A percentile compares a stretch with the other conserved stretches of the same genome.
These are phyloP conservation scores for Eurosta solidaginis DNA, from an alignment of 1,140 invertebrate species.

Conservation along the genomic window DNA sequence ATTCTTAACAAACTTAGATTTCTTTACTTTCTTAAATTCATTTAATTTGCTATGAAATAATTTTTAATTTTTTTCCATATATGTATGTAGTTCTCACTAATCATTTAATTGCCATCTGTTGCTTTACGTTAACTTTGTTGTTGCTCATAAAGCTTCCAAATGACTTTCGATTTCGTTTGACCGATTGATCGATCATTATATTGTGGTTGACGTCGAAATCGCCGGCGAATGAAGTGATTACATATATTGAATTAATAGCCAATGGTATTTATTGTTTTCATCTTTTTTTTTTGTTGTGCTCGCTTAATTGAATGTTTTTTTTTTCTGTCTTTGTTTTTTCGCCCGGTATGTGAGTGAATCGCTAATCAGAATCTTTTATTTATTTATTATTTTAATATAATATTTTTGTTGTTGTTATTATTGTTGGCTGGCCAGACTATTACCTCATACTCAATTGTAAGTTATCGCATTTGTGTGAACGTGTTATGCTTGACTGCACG, in stretches of 20 bases:
- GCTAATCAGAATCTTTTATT: background rate
- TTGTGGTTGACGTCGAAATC: background rate
- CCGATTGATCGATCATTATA: background rate
- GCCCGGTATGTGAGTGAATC: background rate
- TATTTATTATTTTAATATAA: background rate
- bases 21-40: background rate
- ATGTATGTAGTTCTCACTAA: background rate
- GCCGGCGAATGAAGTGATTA: slow-evolving; percentile 24
- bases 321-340: background rate
- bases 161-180: background rate
- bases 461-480: background rate
- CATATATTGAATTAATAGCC: slow-evolving; percentile 4
- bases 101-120: background rate
- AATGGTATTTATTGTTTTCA: background rate
- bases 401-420: too few species aligned
- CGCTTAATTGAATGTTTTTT: background rate
- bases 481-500: too few species aligned
- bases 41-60: background rate
- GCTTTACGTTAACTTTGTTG: background rate
- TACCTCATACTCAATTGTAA: slow-evolving; percentile 15
- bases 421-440: background rate
- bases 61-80: background rate
- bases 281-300: background rate
- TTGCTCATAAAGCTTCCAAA: background rate
- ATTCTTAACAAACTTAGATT: background rate